A percentile compares a stretch with the other conserved stretches of the same genome.
phyloP scores from a whole-genome alignment of 2,113 vertebrate species.

The Daubentonia madagascariensis region DNA sequence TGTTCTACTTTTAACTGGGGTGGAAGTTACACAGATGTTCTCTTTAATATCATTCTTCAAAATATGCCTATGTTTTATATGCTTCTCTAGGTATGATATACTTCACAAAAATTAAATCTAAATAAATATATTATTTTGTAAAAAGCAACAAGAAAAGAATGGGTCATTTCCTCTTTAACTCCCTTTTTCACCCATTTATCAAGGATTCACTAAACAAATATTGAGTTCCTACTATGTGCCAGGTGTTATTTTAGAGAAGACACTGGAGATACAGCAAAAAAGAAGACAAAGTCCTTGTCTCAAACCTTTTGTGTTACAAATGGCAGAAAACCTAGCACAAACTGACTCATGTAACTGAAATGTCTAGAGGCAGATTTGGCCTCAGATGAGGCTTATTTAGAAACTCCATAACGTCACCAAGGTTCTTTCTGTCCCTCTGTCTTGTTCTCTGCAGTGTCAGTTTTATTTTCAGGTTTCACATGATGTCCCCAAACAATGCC shows the following conservation, averaged over 20 bases:
- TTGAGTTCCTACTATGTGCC: not conserved
- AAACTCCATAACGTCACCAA: not conserved
- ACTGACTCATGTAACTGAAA: not conserved
- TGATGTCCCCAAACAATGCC: not conserved
- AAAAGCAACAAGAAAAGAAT: not conserved
- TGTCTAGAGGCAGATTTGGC: not conserved
- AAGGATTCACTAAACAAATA: not conserved
- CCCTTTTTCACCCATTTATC: not conserved
- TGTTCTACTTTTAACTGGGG: not conserved
- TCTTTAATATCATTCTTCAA: not conserved
- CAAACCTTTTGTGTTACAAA: constrained; percentile 12
- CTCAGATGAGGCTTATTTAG: not conserved
- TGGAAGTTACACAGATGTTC: not conserved
- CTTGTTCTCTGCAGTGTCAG: not conserved
- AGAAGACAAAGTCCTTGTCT: not conserved
- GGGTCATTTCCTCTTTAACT: not conserved
- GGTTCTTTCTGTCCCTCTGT: not conserved
- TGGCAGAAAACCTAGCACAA: not conserved
- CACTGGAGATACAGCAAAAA: not conserved
- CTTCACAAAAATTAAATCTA: not conserved
- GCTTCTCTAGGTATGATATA: not conserved
- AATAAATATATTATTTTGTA: not conserved
- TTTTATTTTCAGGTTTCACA: not conserved
- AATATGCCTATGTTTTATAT: not conserved
- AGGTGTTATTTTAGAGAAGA: not conserved